Conservation (phyloP, 2,888 invertebrate genomes). For the Dolichopus griseipennis region DNA sequence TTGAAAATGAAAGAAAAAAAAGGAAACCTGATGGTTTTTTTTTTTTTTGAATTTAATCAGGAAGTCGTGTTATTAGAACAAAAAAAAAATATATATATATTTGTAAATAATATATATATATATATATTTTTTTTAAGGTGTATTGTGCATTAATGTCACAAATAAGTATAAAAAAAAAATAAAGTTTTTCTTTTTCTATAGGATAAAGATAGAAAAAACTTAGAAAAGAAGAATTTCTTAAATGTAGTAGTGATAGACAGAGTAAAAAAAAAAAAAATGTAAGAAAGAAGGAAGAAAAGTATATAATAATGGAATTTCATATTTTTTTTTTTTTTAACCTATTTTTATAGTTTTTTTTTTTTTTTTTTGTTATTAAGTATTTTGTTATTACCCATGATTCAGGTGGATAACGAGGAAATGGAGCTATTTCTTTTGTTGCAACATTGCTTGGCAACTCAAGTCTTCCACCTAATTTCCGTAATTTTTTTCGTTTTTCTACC, state of each 20-base stretch:
- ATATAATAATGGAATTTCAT: neutral
- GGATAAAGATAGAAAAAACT: conserved; percentile 4
- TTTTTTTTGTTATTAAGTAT: conserved; percentile 25
- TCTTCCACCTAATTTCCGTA: conserved; percentile 62
- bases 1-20: too few relatives aligned
- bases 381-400: conserved; percentile 57
- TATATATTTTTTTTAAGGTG: too few relatives aligned
- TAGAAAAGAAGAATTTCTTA: neutral
- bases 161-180: too few relatives aligned
- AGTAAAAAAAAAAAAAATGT: too few relatives aligned
- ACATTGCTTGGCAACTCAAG: conserved; percentile 80
- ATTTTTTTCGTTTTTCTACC: conserved; percentile 70
- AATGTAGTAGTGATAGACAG: neutral
- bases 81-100: too few relatives aligned
- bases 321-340: neutral
- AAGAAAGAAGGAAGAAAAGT: neutral
- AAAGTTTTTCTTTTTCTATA: conserved; percentile 20
- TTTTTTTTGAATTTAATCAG: too few relatives aligned
- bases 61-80: too few relatives aligned
- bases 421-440: conserved; percentile 77
- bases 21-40: too few relatives aligned
- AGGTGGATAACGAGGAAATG: conserved; percentile 81
- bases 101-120: too few relatives aligned
- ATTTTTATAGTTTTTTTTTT: conserved; percentile 17
- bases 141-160: too few relatives aligned